These are phyloP conservation scores for Spodoptera picta DNA, from an alignment of 2,888 invertebrate species.

Conservation along the genomic window DNA sequence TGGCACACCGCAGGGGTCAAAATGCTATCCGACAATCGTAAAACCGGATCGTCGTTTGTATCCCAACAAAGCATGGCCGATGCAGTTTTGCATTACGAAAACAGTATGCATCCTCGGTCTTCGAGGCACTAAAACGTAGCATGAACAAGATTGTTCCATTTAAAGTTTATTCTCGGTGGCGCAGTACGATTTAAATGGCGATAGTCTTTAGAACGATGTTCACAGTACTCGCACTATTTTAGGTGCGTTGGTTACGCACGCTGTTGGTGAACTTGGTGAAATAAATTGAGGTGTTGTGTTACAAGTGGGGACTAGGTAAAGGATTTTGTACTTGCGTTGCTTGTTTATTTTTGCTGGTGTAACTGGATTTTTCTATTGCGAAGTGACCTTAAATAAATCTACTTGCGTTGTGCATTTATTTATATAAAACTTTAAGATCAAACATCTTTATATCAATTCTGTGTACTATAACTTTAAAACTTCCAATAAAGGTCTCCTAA, in stretches of 20 bases:
- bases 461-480: too few relatives aligned
- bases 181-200: conserved; percentile 42
- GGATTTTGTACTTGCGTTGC: conserved; percentile 15
- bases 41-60: conserved; percentile 67
- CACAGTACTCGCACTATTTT: conserved; percentile 30
- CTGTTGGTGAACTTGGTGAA: conserved; percentile 21
- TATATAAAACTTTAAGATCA: too few relatives aligned
- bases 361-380: too few relatives aligned
- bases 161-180: conserved; percentile 45
- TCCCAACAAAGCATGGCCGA: conserved; percentile 62
- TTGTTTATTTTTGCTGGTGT: too few relatives aligned
- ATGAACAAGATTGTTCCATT: conserved; percentile 50
- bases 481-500: too few relatives aligned
- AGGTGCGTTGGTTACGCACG: conserved; percentile 38
- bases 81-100: conserved; percentile 71
- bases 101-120: conserved; percentile 59
- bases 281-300: conserved; percentile 42
- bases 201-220: conserved; percentile 44
- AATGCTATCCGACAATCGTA: conserved; percentile 73
- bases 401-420: too few relatives aligned
- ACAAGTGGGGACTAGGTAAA: conserved; percentile 29
- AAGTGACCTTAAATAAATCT: too few relatives aligned
- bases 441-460: too few relatives aligned
- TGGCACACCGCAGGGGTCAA: conserved; percentile 71
- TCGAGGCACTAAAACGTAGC: conserved; percentile 62